phyloP scores from a whole-genome alignment of 1,140 invertebrate species.

The Drosophila repleta region DNA sequence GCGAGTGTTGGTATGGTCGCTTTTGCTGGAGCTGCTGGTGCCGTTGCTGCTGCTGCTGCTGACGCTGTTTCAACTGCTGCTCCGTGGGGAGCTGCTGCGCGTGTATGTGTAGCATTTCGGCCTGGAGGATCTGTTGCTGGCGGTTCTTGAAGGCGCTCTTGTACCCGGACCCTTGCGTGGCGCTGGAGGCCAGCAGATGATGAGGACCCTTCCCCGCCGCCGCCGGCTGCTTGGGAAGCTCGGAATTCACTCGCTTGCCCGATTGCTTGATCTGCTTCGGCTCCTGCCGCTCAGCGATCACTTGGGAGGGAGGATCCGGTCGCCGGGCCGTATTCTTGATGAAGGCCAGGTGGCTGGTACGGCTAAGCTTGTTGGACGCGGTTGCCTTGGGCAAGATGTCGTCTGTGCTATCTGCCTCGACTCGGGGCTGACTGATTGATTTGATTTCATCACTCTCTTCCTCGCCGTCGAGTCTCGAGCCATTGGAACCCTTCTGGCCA shows the following conservation, averaged over 20 bases:
- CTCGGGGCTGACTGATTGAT: no score
- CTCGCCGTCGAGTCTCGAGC: not conserved
- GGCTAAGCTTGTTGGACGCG: constrained; percentile 27
- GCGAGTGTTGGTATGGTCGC: not conserved
- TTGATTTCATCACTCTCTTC: not conserved
- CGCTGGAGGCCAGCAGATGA: constrained; percentile 46
- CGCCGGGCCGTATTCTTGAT: not conserved
- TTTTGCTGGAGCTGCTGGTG: not conserved
- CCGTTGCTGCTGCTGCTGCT: constrained; percentile 4
- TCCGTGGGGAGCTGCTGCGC: constrained; percentile 6
- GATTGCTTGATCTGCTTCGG: not conserved
- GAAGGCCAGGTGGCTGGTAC: constrained; percentile 26
- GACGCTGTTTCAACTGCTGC: not conserved
- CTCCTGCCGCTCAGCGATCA: constrained; percentile 1
- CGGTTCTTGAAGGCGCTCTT: constrained; percentile 48
- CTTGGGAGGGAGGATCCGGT: not conserved
- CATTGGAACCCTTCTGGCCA: no score
- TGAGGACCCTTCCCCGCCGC: constrained; percentile 4
- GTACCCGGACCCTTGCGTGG: constrained; percentile 43
- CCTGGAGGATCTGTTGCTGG: constrained; percentile 45
- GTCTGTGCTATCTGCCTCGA: no score
- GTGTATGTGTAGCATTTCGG: constrained; percentile 40
- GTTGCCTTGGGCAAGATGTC: not conserved
- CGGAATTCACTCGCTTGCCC: not conserved
- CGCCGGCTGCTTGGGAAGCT: constrained; percentile 5